Percentiles rank a stretch among this genome's conserved stretches.
Conservation (phyloP, 2,113 vertebrate species). For the Ursus arctos region DNA sequence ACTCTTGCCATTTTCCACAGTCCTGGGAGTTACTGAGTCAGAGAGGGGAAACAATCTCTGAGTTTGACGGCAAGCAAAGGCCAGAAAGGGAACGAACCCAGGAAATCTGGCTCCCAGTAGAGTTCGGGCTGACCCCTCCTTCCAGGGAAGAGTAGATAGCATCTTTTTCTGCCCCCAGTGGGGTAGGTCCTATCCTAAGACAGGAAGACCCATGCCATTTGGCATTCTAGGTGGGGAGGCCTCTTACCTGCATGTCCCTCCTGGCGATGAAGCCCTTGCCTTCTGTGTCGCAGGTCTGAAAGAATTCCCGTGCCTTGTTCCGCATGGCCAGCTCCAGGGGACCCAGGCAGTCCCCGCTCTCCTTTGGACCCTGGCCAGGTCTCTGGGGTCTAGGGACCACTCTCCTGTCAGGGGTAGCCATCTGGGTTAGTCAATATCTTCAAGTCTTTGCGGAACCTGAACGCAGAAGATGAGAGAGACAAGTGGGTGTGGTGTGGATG, state of each 20-base stretch:
- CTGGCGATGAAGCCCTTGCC: slow-evolving; percentile 94
- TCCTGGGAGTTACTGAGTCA: background rate
- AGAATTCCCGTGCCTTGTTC: slow-evolving; percentile 94
- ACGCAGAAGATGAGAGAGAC: slow-evolving; percentile 66
- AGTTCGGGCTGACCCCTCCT: background rate
- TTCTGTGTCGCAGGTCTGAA: slow-evolving; percentile 95
- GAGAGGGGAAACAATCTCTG: background rate
- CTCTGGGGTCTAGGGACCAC: slow-evolving; percentile 55
- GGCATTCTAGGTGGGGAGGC: background rate
- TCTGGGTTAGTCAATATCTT: slow-evolving; percentile 53
- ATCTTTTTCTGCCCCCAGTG: background rate
- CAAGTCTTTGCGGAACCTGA: slow-evolving; percentile 79
- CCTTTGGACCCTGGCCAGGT: background rate
- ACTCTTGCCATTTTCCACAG: background rate
- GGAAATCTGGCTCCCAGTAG: background rate
- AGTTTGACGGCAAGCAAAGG: background rate
- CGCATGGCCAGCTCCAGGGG: slow-evolving; percentile 82
- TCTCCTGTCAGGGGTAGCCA: slow-evolving; percentile 84
- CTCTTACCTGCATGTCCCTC: slow-evolving; percentile 94
- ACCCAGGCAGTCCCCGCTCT: background rate
- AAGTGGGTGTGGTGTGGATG: background rate
- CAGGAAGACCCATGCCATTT: background rate
- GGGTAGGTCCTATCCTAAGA: background rate
- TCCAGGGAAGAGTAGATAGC: background rate
- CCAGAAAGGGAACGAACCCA: background rate